phyloP scores from a whole-genome alignment of 2,113 vertebrate species.

The Onychostruthus taczanowskii region DNA sequence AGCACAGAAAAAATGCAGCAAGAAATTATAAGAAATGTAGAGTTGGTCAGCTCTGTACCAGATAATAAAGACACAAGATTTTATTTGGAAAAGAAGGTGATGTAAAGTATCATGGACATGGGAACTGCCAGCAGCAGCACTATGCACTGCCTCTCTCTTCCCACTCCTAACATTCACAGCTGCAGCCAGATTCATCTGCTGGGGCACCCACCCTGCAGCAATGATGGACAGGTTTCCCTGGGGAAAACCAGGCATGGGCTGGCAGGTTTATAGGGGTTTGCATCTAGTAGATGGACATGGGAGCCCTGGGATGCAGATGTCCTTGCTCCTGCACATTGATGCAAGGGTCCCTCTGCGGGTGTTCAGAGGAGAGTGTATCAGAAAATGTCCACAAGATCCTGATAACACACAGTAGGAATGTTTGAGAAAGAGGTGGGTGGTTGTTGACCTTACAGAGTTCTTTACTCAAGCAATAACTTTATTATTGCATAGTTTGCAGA shows the following conservation, averaged over 20 bases:
- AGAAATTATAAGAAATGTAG: neutral
- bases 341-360: fast-evolving
- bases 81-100: neutral
- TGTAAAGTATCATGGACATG: neutral
- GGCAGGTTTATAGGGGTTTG: neutral
- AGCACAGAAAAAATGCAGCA: neutral
- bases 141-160: neutral
- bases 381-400: neutral
- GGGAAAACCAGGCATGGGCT: neutral
- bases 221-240: neutral
- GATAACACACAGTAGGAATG: neutral
- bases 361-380: neutral
- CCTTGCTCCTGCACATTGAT: fast-evolving
- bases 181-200: neutral
- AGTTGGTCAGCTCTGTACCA: neutral
- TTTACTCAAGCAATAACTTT: neutral
- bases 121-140: neutral
- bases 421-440: neutral
- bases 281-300: neutral
- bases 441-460: neutral
- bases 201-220: neutral
- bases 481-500: neutral
- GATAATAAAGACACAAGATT: neutral
- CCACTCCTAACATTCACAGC: neutral
- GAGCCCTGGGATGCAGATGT: neutral